Conservation (phyloP, 2,113 vertebrate genomes). For the Notechis scutatus region DNA sequence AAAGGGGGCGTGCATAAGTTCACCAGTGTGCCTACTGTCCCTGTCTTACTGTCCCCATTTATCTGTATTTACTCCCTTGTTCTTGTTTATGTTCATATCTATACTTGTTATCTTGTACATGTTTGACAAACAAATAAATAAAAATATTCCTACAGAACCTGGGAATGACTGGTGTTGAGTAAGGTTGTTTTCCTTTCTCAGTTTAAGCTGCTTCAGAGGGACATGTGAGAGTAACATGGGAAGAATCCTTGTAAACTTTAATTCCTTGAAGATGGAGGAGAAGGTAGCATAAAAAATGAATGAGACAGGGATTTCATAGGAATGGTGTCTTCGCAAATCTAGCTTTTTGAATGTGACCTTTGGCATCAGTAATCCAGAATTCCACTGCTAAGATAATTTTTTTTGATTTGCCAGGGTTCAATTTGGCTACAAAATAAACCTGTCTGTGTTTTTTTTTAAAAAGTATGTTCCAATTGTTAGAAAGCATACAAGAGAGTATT, state of each 20-base stretch:
- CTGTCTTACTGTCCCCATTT: too few species aligned
- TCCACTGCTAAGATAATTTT: conserved; percentile 31
- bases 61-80: too few species aligned
- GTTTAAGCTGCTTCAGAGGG: background rate
- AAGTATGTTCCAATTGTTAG: conserved; percentile 22
- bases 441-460: conserved; percentile 33
- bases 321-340: background rate
- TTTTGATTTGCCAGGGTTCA: conserved; percentile 33
- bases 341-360: conserved; percentile 16
- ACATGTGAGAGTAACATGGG: background rate
- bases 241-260: background rate
- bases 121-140: too few species aligned
- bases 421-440: conserved; percentile 29
- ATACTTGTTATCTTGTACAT: too few species aligned
- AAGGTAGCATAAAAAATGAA: background rate
- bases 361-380: conserved; percentile 13
- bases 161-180: background rate
- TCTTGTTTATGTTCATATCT: too few species aligned
- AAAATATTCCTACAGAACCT: background rate
- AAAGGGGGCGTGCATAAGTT: too few species aligned
- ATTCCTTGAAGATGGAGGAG: background rate
- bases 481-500: conserved; percentile 9
- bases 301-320: background rate
- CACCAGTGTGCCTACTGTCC: too few species aligned
- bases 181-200: background rate